phyloP scores from a whole-genome alignment of 2,888 invertebrate species.

The Hydropsyche betteni region DNA sequence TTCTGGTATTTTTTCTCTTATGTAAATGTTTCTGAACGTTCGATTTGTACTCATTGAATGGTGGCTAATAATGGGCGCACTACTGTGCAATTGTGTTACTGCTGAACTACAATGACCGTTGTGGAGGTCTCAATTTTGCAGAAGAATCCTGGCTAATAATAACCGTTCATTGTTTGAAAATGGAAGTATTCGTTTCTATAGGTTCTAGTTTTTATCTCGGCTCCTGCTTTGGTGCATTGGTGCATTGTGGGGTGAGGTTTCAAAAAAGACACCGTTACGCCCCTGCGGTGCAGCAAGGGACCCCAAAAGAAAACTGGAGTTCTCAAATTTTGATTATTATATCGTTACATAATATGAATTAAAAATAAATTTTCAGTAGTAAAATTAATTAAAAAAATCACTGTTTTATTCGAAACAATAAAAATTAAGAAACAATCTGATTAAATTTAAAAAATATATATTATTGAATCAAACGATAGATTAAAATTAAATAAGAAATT shows the following conservation, averaged over 20 bases:
- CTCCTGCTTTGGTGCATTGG: slow-evolving; percentile 20
- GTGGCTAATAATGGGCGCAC: slow-evolving; percentile 32
- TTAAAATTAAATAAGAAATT: no score
- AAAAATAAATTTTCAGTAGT: no score
- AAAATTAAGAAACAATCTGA: no score
- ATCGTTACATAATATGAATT: background rate
- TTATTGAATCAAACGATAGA: no score
- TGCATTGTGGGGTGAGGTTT: slow-evolving; percentile 6
- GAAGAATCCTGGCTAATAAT: slow-evolving; percentile 47
- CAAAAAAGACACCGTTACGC: slow-evolving; percentile 50
- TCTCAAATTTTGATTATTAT: background rate
- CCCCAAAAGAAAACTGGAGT: no score
- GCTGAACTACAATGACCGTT: slow-evolving; percentile 33
- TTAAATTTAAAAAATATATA: no score
- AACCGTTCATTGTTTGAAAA: slow-evolving; percentile 42
- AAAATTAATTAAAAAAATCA: no score
- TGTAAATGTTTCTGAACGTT: background rate
- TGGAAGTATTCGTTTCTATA: slow-evolving; percentile 30
- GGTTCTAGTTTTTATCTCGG: slow-evolving; percentile 12
- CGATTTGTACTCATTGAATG: slow-evolving; percentile 33
- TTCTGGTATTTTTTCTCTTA: background rate
- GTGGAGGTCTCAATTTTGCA: slow-evolving; percentile 51
- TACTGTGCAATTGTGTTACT: slow-evolving; percentile 29
- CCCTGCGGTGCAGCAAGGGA: slow-evolving; percentile 40
- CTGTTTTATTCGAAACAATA: no score